Conservation (phyloP, 1,140 invertebrate species). For the Neodiprion pinetum region DNA sequence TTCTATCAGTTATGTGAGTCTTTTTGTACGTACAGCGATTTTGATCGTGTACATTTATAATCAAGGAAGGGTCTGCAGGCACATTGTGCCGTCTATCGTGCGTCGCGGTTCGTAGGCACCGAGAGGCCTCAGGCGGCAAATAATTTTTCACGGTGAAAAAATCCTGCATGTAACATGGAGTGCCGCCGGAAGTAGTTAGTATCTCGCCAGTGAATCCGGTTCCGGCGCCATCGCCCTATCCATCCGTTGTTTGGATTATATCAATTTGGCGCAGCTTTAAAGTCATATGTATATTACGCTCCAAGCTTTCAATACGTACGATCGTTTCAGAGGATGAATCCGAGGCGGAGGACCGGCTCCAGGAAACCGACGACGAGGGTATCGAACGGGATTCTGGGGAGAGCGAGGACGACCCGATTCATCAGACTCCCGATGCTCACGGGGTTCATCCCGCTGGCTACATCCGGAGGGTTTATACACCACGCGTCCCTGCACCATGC, state of each 20-base stretch:
- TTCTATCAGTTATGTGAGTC: too few species aligned
- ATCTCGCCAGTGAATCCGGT: background rate
- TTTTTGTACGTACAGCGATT: too few species aligned
- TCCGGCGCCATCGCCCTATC: background rate
- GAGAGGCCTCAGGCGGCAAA: too few species aligned
- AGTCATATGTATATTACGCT: background rate
- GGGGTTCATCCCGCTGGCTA: background rate
- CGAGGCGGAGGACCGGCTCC: slow-evolving; percentile 51
- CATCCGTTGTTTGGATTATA: background rate
- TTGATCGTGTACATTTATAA: too few species aligned
- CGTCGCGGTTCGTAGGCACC: too few species aligned
- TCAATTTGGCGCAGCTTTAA: background rate
- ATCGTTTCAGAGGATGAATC: slow-evolving; percentile 29
- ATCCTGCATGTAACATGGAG: too few species aligned
- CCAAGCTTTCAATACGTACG: background rate
- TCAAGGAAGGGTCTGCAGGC: too few species aligned
- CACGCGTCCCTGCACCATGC: slow-evolving; percentile 22
- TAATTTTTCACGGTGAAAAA: too few species aligned
- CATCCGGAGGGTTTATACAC: slow-evolving; percentile 15
- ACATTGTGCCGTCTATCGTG: too few species aligned
- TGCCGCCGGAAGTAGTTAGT: background rate
- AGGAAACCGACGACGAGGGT: slow-evolving; percentile 87
- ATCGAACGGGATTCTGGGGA: slow-evolving; percentile 89
- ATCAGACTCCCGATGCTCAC: slow-evolving; percentile 29
- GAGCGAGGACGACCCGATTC: slow-evolving; percentile 62